Evolutionary conservation across 2,797 vertebrate species (phyloP).

Genomic region (Chiloscyllium punctatum): DNA sequence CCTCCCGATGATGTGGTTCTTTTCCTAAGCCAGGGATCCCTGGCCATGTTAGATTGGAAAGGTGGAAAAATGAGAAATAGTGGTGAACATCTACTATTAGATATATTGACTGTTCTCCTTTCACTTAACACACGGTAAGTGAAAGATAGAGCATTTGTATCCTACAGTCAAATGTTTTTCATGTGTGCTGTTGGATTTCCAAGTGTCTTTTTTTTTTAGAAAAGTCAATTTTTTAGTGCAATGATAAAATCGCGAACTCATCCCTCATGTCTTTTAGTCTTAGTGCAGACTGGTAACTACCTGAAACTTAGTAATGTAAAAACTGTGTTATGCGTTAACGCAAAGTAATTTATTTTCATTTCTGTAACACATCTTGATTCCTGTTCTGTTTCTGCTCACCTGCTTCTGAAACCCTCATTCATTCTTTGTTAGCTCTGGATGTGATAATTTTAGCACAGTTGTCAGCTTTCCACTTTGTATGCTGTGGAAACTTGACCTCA

Average conservation of each 20-base stretch:
- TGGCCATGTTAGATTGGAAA: constrained; percentile 88
- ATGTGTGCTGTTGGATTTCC: neutral
- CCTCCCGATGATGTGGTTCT: constrained; percentile 61
- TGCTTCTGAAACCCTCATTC: too few species aligned
- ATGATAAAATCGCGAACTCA: neutral
- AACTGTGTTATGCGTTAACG: neutral
- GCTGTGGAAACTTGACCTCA: too few species aligned
- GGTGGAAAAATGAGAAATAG: constrained; percentile 54
- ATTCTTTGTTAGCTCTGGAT: too few species aligned
- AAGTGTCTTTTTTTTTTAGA: neutral
- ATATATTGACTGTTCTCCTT: constrained; percentile 68
- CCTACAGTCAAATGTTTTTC: neutral
- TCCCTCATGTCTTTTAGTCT: neutral
- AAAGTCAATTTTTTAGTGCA: neutral
- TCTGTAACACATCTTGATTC: too few species aligned
- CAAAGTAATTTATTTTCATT: too few species aligned
- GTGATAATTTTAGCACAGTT: too few species aligned
- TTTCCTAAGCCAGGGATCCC: constrained; percentile 80
- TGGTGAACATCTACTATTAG: constrained; percentile 69
- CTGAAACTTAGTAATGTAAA: neutral
- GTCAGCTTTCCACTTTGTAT: too few species aligned
- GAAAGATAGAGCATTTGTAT: neutral
- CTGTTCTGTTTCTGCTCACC: too few species aligned
- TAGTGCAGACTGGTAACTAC: neutral
- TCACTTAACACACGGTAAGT: constrained; percentile 72